Conservation (phyloP, 2,113 vertebrate species). For the Paralichthys olivaceus region DNA sequence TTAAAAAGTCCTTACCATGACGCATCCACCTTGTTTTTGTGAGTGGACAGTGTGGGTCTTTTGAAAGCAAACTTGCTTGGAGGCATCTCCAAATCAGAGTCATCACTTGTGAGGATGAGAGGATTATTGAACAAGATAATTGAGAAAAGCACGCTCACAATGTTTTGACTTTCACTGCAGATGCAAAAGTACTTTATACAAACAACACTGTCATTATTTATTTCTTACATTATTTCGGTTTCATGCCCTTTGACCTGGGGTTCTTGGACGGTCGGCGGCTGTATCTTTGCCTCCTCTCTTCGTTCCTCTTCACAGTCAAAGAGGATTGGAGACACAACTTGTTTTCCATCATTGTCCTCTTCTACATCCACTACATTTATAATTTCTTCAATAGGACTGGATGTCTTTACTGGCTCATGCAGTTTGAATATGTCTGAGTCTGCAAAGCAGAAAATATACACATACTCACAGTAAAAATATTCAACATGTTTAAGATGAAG, state of each 20-base stretch:
- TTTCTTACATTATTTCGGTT: conserved; percentile 31
- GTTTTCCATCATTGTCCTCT: conserved; percentile 1
- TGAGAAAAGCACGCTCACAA: too few species aligned
- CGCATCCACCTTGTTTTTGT: conserved; percentile 5
- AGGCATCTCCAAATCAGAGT: conserved; percentile 44
- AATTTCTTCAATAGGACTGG: conserved; percentile 71
- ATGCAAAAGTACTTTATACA: too few species aligned
- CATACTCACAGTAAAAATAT: neutral
- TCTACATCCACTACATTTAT: neutral
- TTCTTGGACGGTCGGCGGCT: conserved; percentile 12
- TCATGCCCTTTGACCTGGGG: neutral
- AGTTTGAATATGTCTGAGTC: conserved; percentile 43
- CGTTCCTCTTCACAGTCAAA: conserved; percentile 59
- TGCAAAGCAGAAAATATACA: conserved; percentile 19
- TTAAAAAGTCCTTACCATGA: conserved; percentile 15
- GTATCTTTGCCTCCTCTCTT: conserved; percentile 6
- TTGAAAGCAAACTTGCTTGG: conserved; percentile 39
- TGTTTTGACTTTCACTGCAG: too few species aligned
- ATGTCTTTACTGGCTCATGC: conserved; percentile 70
- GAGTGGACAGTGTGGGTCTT: conserved; percentile 20
- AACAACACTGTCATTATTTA: neutral
- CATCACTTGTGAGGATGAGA: conserved; percentile 1
- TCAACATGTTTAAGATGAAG: neutral
- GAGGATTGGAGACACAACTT: conserved; percentile 56
- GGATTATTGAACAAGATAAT: neutral